Percentiles rank a stretch among this genome's conserved stretches.
Evolutionary conservation across 2,797 vertebrate genomes (phyloP).

Genomic region (Bovichtus diacanthus): DNA sequence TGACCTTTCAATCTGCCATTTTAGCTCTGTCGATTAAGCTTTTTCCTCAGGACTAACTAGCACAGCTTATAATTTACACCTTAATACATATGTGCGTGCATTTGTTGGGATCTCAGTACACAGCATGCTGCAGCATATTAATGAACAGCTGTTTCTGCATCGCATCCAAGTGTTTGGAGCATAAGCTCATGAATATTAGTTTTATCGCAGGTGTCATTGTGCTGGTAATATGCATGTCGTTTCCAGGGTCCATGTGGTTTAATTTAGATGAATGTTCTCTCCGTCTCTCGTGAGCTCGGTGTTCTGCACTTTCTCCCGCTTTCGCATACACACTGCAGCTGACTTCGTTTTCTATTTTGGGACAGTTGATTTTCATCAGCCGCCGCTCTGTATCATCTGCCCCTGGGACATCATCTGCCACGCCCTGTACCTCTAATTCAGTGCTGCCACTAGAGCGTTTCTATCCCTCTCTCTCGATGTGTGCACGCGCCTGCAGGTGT

Average conservation of each 20-base stretch:
- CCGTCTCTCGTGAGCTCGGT: conserved; percentile 1
- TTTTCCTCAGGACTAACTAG: not conserved
- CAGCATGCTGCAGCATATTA: conserved; percentile 23
- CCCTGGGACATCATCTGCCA: too few relatives aligned
- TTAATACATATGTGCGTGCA: not conserved
- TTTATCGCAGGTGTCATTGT: conserved; percentile 33
- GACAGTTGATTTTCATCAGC: conserved; percentile 43
- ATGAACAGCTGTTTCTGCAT: conserved; percentile 53
- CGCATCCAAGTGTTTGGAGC: conserved; percentile 16
- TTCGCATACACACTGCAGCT: conserved; percentile 10
- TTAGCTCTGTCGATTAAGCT: not conserved
- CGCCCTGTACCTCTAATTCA: too few relatives aligned
- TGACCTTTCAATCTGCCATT: conserved; percentile 11
- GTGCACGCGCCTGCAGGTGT: not conserved
- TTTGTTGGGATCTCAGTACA: conserved; percentile 6
- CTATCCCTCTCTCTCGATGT: too few relatives aligned
- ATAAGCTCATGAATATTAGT: conserved; percentile 38
- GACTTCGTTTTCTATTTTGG: conserved; percentile 60
- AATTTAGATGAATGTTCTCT: conserved; percentile 17
- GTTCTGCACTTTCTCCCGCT: conserved; percentile 5
- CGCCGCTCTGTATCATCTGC: not conserved
- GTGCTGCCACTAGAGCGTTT: too few relatives aligned
- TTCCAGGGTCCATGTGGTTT: not conserved
- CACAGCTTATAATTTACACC: not conserved
- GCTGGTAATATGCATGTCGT: conserved; percentile 11